These are phyloP conservation scores for Chionoecetes opilio DNA, from an alignment of 1,140 invertebrate genomes.

Conservation along the genomic window DNA sequence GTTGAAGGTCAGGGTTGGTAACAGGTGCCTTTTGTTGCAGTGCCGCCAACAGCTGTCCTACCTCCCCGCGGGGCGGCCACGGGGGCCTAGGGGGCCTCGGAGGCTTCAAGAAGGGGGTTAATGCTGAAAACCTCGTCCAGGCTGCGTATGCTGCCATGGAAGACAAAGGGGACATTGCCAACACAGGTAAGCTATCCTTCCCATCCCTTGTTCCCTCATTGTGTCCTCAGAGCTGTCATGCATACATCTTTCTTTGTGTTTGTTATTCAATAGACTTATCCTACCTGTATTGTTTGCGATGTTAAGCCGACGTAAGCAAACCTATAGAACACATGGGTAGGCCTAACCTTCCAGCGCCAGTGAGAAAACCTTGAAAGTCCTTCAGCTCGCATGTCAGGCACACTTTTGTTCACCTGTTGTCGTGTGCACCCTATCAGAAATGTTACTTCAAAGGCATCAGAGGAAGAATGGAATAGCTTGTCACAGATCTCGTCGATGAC, in stretches of 20 bases:
- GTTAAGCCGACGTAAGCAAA: neutral
- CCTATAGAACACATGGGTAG: neutral
- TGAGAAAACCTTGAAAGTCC: neutral
- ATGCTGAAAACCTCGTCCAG: conserved; percentile 75
- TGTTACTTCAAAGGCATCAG: neutral
- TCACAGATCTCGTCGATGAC: neutral
- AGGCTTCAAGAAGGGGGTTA: conserved; percentile 64
- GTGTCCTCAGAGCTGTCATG: neutral
- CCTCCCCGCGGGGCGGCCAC: conserved; percentile 91
- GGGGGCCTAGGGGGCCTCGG: conserved; percentile 84
- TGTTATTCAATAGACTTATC: neutral
- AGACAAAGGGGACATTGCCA: conserved; percentile 76
- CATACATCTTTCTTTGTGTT: neutral
- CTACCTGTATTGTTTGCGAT: neutral
- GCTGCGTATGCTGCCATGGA: conserved; percentile 79
- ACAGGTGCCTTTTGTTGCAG: conserved; percentile 84
- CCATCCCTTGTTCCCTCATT: conserved; percentile 51
- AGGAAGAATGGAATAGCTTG: neutral
- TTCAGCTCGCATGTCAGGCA: neutral
- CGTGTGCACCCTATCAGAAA: neutral
- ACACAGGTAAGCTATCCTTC: conserved; percentile 65
- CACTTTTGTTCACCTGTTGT: neutral
- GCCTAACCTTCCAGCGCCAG: neutral
- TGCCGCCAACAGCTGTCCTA: conserved; percentile 97
- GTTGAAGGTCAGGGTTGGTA: neutral